Base-by-base conservation (phyloP, 2,113 vertebrate genomes). In the Noctilio leporinus region DNA sequence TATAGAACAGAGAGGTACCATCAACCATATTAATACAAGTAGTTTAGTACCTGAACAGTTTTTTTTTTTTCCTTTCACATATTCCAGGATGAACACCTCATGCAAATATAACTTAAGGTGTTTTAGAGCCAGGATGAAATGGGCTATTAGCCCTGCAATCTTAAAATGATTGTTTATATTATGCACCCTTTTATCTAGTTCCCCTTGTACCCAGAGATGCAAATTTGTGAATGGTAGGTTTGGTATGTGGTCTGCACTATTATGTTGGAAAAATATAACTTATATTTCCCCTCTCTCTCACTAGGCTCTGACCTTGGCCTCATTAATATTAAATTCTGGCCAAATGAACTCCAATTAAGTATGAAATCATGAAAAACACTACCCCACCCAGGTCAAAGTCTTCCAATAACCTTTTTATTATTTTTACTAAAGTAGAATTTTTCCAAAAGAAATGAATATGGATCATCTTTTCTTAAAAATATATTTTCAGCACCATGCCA, bases 381-480 rank as follows among this genome's bases (percentile, higher is more conserved):
- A 62, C 51, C 15, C 1, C 7, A 72, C 26, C 26, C 55, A 73
- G 43, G 24, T 73, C 47, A 51, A 80, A 69, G 38, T 76, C 20
- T 82, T 82, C 43, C 49, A 83, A 45, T 64, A 76, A 83, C 38
- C 35, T 80, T 12, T 78, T 94, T 82, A 14, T 72, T 65, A 7
- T 86, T 89, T 89, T 86, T 30, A 43, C 45, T 47, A 83, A 5
- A 69, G 45, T 51, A 53, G 51, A 93, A 59, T 2, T 0, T 77
- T 82, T 82, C 35, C 15, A 30, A 49, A 86, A 65, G 12, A 97
- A 97, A 87, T 88, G 84, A 95, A 96, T 95, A 91, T 73, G 70
- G 86, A 96, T 30, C 65, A 94, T 91, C 65, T 83, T 97, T 97
- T 97, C 85, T 93, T 49, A 62, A 97, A 98, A 96, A 95, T 20